These are phyloP conservation scores for Portunus trituberculatus DNA, from an alignment of 1,140 invertebrate species.

Conservation along the genomic window DNA sequence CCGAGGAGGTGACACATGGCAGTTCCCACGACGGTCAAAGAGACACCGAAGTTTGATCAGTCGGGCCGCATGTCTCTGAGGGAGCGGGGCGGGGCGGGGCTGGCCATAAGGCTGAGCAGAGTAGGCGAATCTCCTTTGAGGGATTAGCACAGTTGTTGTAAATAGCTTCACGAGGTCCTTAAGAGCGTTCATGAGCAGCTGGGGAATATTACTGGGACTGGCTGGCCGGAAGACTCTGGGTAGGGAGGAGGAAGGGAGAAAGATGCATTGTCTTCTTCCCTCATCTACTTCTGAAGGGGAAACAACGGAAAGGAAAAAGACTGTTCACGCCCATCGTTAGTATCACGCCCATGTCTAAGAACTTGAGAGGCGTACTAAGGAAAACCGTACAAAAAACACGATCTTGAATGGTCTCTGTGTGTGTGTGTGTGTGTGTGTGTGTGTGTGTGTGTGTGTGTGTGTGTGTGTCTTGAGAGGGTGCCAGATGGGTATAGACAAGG, in stretches of 20 bases:
- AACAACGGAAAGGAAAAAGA: too few relatives aligned
- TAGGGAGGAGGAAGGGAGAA: neutral
- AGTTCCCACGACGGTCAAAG: neutral
- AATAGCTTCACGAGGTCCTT: neutral
- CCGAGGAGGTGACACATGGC: neutral
- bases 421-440: too few relatives aligned
- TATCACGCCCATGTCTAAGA: too few relatives aligned
- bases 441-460: too few relatives aligned
- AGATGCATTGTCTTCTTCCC: neutral
- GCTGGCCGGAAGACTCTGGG: neutral
- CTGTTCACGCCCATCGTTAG: too few relatives aligned
- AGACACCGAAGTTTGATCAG: neutral
- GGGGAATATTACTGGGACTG: neutral
- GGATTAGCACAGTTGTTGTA: constrained; percentile 21
- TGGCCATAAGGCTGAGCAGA: neutral
- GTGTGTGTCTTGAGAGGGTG: too few relatives aligned
- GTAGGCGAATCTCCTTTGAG: neutral
- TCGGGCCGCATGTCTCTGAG: neutral
- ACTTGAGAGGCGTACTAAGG: too few relatives aligned
- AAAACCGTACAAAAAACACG: too few relatives aligned
- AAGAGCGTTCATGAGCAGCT: neutral
- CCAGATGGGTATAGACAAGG: too few relatives aligned
- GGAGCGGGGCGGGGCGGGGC: neutral
- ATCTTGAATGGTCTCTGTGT: too few relatives aligned
- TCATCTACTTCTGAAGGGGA: neutral